phyloP scores from a whole-genome alignment of 2,797 vertebrate species.

The Falco naumanni region DNA sequence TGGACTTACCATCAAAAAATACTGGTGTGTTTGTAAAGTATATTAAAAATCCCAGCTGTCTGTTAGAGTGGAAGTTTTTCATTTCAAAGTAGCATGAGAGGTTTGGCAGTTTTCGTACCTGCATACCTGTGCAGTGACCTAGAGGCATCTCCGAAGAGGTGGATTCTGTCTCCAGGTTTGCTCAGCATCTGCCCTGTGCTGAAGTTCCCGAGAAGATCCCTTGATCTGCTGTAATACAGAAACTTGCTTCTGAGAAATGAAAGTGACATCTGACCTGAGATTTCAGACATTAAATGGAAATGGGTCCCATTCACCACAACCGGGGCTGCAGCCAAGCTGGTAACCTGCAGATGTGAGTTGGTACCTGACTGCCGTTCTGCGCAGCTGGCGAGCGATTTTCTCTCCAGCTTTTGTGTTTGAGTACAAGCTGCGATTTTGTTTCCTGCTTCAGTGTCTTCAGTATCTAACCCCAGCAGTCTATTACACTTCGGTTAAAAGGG shows the following conservation, averaged over 20 bases:
- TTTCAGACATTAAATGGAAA: fast-evolving
- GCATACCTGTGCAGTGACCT: neutral
- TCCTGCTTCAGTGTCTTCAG: neutral
- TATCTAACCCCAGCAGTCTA: neutral
- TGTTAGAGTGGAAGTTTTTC: neutral
- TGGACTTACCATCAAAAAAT: neutral
- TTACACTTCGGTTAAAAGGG: neutral
- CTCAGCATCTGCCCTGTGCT: neutral
- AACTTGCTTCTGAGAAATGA: neutral
- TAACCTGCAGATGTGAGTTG: fast-evolving
- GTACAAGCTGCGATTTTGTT: neutral
- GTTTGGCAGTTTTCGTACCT: neutral
- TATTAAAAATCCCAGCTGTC: neutral
- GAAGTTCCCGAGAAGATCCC: fast-evolving
- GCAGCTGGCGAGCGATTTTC: neutral
- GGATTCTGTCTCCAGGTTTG: neutral
- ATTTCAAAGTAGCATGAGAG: fast-evolving
- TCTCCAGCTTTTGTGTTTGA: neutral
- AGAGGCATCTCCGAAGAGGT: neutral
- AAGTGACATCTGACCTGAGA: neutral
- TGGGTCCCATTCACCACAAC: neutral
- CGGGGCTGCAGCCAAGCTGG: neutral
- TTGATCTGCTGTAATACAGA: neutral
- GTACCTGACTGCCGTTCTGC: neutral
- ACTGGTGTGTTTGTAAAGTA: neutral